A percentile compares a stretch with the other conserved stretches of the same genome.
These are phyloP conservation scores for Hippopotamus amphibius DNA, from an alignment of 2,113 vertebrate genomes.

Conservation along the genomic window DNA sequence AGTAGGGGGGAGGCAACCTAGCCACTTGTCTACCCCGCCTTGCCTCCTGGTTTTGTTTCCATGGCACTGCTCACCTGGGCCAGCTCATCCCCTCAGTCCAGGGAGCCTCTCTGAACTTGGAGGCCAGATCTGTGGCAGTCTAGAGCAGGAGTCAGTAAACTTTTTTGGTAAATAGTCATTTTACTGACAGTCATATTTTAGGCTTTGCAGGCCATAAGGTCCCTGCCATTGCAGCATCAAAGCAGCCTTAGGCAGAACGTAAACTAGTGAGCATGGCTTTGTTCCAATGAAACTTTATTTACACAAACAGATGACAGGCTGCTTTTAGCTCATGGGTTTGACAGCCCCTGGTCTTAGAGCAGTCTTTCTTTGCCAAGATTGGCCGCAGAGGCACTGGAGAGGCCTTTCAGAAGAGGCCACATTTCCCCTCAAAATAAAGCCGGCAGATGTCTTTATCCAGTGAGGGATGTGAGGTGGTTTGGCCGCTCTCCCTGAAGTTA, in stretches of 20 bases:
- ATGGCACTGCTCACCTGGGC: neutral
- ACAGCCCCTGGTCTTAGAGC: neutral
- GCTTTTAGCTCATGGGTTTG: neutral
- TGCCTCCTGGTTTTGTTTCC: neutral
- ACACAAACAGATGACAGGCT: neutral
- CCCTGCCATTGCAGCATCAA: neutral
- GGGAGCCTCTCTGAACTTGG: neutral
- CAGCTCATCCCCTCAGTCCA: too few relatives aligned
- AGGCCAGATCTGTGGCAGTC: neutral
- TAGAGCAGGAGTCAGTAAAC: neutral
- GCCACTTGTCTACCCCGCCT: neutral
- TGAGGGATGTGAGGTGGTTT: neutral
- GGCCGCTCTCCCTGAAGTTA: neutral
- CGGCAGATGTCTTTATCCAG: neutral
- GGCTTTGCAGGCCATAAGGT: neutral
- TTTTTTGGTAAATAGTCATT: neutral
- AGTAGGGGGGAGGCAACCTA: neutral
- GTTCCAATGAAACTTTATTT: conserved; percentile 16
- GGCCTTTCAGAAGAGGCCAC: neutral
- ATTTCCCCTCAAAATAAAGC: neutral
- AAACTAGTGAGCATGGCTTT: neutral
- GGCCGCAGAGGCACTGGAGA: neutral
- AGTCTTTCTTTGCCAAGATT: conserved; percentile 17
- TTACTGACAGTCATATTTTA: neutral
- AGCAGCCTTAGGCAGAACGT: neutral